Evolutionary conservation across 2,113 vertebrate species (phyloP), one percentile per base, ranked within the genome.

Genomic region (Neolamprologus toae): DNA sequence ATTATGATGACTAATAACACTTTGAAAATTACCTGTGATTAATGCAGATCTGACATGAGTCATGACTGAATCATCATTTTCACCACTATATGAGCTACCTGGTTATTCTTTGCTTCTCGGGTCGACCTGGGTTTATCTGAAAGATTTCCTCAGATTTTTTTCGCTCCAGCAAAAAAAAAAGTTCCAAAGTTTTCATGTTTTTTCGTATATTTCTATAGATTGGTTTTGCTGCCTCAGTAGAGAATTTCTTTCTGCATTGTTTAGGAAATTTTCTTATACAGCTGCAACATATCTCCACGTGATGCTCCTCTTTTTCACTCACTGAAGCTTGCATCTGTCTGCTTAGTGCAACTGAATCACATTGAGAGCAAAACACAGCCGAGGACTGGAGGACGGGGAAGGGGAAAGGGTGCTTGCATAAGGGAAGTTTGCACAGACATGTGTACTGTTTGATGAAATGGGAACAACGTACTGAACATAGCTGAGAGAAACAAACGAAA

Each of bases 201-300:
- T 45, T 45, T 45, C 0, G 3, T 45, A 45, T 1, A 45, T 28
- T 73, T 73, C 21, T 28, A 28, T 73, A 0, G 0, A 73, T 45
- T 26, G 21, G 5, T 17, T 73, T 73, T 73, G 40, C 40, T 26
- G 6, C 68, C 21, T 45, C 8, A 45, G 21, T 45, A 47, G 40
- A 28, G 68, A 45, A 73, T 26, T 16, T 73, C 21, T 45, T 73
- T 45, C 66, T 17, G 37, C 14, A 1, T 73, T 5, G 4, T 73
- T 17, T 73, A 23, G 8, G 21, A 47, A 45, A 17, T 45, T 73
- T 73, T 47, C 4, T 45, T 47, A 16, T 73, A 73, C 40, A 3
- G 1, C 13, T 26, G 66, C 13, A 45, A 73, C 4, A 4, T 45
- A 45, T 68, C 61, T 68, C 1, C 10, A 13, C 10, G 7, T 12